Evolutionary conservation across 2,113 vertebrate species (phyloP).

Genomic region (Tachuris rubrigastra): DNA sequence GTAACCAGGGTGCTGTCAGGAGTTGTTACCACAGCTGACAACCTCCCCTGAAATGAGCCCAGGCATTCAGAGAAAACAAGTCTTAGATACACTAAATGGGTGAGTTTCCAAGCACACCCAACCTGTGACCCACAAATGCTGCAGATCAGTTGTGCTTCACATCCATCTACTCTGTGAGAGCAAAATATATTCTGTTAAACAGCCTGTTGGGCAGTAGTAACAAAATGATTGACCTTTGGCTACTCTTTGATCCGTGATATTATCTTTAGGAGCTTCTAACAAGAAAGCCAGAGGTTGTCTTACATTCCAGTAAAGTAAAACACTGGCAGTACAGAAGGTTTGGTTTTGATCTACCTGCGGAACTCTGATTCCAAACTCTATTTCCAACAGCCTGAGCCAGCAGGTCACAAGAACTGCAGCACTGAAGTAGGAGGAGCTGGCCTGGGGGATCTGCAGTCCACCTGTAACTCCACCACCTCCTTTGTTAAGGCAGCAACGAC

Average conservation of each 20-base stretch:
- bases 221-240: slow-evolving; percentile 6
- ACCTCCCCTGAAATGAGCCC: neutral
- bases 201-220: slow-evolving; percentile 21
- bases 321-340: neutral
- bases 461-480: neutral
- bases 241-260: slow-evolving; percentile 5
- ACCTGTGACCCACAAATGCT: neutral
- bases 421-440: neutral
- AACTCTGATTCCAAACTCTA: neutral
- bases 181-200: slow-evolving; percentile 12
- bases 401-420: neutral
- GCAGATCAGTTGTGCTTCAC: neutral
- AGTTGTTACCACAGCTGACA: neutral
- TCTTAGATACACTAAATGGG: accelerated
- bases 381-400: neutral
- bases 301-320: neutral
- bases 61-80: neutral
- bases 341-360: neutral
- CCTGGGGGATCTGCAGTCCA: neutral
- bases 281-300: neutral
- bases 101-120: neutral
- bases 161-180: neutral
- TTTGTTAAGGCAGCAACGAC: neutral
- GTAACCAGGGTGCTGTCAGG: neutral
- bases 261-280: neutral